Evolutionary conservation across 2,888 invertebrate genomes (phyloP), one percentile per base, ranked within the genome.

Genomic region (Lithophane leautieri): DNA sequence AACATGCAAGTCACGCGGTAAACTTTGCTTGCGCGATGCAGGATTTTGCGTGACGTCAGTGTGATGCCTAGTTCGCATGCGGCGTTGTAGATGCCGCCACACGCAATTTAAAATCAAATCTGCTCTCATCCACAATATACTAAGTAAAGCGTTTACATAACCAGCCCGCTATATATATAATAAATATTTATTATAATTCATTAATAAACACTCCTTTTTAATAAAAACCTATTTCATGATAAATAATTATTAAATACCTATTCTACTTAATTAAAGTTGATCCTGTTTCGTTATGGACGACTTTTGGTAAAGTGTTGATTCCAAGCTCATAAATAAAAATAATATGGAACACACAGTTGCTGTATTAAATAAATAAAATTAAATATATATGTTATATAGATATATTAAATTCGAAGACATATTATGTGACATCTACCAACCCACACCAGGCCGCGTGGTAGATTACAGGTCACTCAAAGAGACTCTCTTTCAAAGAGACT

Each of bases 91-190:
- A 42, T 11, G 42, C 42, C 3, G 42, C 2, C 42, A 42, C 42
- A 42, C 12, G 42, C 12, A 47, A 47, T 50, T 19, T 54, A 12
- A 3, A 54, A 14, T 58, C 8, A 28, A 58, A 58, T 58, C 58
- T 58, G 58, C 84, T 88, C 81, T 86, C 88, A 84, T 79, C 82
- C n/a, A n/a, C 40, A 62, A 61, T 52, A 6, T 61, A 34, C 68
- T 73, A 86, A 70, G 28, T 56, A 69, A 88, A 88, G 86, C 88
- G 79, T 75, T 62, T 34, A 70, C 42, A 81, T 77, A 42, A 52
- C 58, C 86, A 88, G 84, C 86, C 86, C 66, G 54, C 82, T 81
- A 86, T 80, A 44, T 68, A 71, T 67, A 73, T n/a, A 60, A 63
- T 58, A 44, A 4, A 8, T 4, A 47, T 28, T 22, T 12, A 54